Evolutionary conservation across 2,113 vertebrate species (phyloP), one percentile per base, ranked within the genome.

Genomic region (Eurystomus gularis): DNA sequence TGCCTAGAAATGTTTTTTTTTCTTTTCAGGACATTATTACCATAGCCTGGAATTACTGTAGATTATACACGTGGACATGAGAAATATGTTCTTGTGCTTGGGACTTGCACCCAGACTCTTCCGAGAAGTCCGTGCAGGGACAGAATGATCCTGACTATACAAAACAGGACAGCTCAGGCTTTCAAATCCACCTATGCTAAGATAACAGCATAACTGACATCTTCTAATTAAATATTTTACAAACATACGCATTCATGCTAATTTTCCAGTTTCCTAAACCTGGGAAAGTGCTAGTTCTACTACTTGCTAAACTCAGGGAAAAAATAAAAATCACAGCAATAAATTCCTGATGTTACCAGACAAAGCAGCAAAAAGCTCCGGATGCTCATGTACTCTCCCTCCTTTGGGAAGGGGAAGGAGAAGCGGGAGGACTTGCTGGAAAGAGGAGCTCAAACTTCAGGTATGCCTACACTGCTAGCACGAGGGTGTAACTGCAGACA

Each of bases 91-190:
- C 21, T 25, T 11, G 29, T 19, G 80, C 82, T 73, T 46, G 64
- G 49, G 82, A 80, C 69, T 58, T 15, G 46, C 51, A 23, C 1
- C 5, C 54, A 35, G 81, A 14, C 17, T 4, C 65, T 52, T 61
- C 48, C 12, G 37, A 65, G 75, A 31, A 80, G 58, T n/a, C 44
- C 82, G 33, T 2, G 35, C 23, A 58, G 72, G 60, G 54, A 13
- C 3, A 0, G 1, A 40, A 88, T 3, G 2, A 86, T 29, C 33
- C 62, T 42, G 68, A 10, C 40, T 40, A 3, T 1, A 6, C 0
- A 4, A 7, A 72, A 28, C 31, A 73, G 71, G 44, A 10, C 72
- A 49, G 88, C 68, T 73, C 62, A 83, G 35, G 25, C 88, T 65
- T 29, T 66, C 64, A 10, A 23, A 66, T 37, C 29, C 23, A 93